Percentiles rank a stretch among this genome's conserved stretches.
Conservation (phyloP, 2,113 vertebrate genomes). For the Chaenocephalus aceratus region DNA sequence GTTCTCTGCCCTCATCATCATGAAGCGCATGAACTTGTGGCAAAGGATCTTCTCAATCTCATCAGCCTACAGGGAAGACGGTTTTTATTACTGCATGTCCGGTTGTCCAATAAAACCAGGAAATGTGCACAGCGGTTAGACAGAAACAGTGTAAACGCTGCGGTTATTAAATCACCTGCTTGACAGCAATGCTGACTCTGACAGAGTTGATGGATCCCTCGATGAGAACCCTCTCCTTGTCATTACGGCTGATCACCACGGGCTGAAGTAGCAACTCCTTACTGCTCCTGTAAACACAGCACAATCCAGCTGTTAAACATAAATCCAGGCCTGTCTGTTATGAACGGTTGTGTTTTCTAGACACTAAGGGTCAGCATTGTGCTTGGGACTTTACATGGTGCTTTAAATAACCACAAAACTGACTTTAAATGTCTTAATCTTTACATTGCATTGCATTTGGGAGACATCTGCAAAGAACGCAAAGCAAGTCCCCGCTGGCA, state of each 20-base stretch:
- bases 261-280: conserved; percentile 97
- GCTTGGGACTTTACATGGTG: too few relatives aligned
- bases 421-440: background rate
- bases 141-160: background rate
- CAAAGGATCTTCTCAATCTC: conserved; percentile 99
- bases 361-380: background rate
- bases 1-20: conserved; percentile 99
- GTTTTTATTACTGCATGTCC: background rate
- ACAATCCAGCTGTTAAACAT: background rate
- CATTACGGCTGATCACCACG: conserved; percentile 97
- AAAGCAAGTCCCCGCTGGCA: conserved; percentile 4
- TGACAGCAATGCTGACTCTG: conserved; percentile 98
- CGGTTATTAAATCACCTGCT: conserved; percentile 87
- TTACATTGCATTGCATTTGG: background rate
- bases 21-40: conserved; percentile 99
- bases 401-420: too few relatives aligned
- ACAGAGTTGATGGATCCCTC: conserved; percentile 99
- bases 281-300: conserved; percentile 88
- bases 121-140: too few relatives aligned
- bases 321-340: background rate
- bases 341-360: background rate
- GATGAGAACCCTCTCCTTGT: conserved; percentile 98
- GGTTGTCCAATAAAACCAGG: background rate
- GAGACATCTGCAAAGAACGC: conserved; percentile 9
- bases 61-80: conserved; percentile 86